Evolutionary conservation across 2,888 invertebrate genomes (phyloP).

Genomic region (Pristionchus maxplancki): DNA sequence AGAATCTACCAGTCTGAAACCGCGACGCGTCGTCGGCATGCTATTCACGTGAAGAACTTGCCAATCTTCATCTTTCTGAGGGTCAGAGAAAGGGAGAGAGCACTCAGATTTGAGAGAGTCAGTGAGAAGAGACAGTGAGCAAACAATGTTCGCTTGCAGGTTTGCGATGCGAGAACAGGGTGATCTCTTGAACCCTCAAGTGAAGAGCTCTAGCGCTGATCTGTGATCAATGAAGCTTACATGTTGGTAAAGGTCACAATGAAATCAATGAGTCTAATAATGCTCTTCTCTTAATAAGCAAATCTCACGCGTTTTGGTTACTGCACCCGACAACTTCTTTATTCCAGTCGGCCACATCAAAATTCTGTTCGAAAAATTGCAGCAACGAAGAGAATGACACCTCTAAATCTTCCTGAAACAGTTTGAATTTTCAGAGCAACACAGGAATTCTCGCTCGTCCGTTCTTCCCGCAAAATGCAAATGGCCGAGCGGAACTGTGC

Average conservation of each 20-base stretch:
- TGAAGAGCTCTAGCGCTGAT: neutral
- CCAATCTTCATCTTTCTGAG: neutral
- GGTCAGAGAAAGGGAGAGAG: neutral
- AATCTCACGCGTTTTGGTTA: too few species aligned
- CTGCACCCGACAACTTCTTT: too few species aligned
- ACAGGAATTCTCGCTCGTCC: too few species aligned
- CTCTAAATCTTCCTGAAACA: too few species aligned
- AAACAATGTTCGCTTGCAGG: slow-evolving; percentile 14
- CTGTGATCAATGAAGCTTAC: neutral
- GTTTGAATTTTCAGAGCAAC: too few species aligned
- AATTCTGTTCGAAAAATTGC: too few species aligned
- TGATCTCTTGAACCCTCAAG: neutral
- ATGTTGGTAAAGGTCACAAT: neutral
- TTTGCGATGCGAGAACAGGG: neutral
- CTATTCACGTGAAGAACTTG: neutral
- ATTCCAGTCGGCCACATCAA: too few species aligned
- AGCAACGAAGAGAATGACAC: too few species aligned
- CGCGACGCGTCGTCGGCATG: neutral
- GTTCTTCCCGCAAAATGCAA: too few species aligned
- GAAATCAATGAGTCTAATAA: too few species aligned
- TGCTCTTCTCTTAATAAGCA: too few species aligned
- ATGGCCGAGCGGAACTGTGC: neutral
- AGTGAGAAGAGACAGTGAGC: neutral
- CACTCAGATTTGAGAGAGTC: neutral
- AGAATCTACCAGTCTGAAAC: neutral